Percentiles rank a stretch among this genome's conserved stretches.
Conservation (phyloP, 2,888 invertebrate species). For the Phalera bucephala region DNA sequence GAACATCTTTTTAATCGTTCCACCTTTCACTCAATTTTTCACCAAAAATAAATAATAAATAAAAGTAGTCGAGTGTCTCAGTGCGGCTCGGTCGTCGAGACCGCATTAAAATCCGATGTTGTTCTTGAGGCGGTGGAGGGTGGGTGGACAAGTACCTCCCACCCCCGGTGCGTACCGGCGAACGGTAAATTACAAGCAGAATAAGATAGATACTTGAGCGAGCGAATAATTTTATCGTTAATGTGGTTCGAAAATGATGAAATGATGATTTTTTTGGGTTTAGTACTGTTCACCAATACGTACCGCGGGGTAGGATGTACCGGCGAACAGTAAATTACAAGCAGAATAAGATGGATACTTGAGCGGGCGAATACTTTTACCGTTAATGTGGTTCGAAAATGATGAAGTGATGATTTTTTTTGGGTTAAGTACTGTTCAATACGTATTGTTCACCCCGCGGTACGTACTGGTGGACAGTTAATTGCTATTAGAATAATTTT, state of each 20-base stretch:
- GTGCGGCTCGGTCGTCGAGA: conserved; percentile 28
- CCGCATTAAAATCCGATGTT: conserved; percentile 59
- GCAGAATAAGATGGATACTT: conserved; percentile 47
- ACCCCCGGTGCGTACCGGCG: conserved; percentile 38
- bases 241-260: no score
- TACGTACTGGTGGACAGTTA: conserved; percentile 54
- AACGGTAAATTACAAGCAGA: conserved; percentile 59
- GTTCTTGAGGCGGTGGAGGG: conserved; percentile 65
- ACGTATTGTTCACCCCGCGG: no score
- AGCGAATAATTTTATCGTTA: conserved; percentile 15
- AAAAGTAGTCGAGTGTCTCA: no score
- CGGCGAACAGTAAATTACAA: conserved; percentile 56
- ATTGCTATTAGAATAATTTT: conserved; percentile 50
- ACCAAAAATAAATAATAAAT: no score
- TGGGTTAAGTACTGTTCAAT: conserved; percentile 25
- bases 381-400: no score
- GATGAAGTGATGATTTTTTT: no score
- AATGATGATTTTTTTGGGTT: no score
- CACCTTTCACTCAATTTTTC: no score
- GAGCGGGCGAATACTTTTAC: conserved; percentile 17
- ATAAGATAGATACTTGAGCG: conserved; percentile 39
- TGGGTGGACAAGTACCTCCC: conserved; percentile 56
- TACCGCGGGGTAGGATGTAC: no score
- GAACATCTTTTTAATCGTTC: no score
- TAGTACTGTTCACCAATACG: conserved; percentile 19